A percentile compares a stretch with the other conserved stretches of the same genome.
phyloP scores from a whole-genome alignment of 1,140 invertebrate genomes.

The Pachypeltis micranthus region DNA sequence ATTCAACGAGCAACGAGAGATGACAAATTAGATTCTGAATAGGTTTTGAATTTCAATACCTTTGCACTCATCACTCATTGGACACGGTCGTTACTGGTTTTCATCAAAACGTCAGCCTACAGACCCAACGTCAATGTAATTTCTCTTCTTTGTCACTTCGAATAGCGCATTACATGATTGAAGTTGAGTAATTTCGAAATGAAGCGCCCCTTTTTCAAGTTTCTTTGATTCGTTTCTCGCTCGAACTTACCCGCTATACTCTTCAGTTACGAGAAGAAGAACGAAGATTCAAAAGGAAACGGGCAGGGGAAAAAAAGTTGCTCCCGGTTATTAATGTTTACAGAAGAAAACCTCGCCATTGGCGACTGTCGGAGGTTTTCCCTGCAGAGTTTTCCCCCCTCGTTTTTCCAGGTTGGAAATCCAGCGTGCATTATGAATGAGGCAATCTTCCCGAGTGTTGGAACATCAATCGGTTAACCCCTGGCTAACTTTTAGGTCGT shows the following conservation, averaged over 20 bases:
- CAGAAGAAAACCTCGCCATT: neutral
- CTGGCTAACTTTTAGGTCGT: neutral
- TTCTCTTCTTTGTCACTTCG: conserved; percentile 1
- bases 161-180: neutral
- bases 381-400: neutral
- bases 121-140: too few relatives aligned
- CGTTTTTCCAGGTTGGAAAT: neutral
- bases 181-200: neutral
- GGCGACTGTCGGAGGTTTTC: neutral
- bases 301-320: too few relatives aligned
- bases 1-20: too few relatives aligned
- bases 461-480: conserved; percentile 5
- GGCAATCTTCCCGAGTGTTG: conserved; percentile 6
- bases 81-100: too few relatives aligned
- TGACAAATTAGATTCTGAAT: too few relatives aligned
- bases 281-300: too few relatives aligned
- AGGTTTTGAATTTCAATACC: too few relatives aligned
- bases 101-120: too few relatives aligned
- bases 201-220: neutral
- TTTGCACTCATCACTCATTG: too few relatives aligned
- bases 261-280: too few relatives aligned
- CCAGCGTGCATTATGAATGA: conserved; percentile 1
- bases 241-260: neutral
- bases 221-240: neutral
- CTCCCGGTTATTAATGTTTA: neutral